These are phyloP conservation scores for Dioctria rufipes DNA, from an alignment of 2,888 invertebrate genomes.

Conservation along the genomic window DNA sequence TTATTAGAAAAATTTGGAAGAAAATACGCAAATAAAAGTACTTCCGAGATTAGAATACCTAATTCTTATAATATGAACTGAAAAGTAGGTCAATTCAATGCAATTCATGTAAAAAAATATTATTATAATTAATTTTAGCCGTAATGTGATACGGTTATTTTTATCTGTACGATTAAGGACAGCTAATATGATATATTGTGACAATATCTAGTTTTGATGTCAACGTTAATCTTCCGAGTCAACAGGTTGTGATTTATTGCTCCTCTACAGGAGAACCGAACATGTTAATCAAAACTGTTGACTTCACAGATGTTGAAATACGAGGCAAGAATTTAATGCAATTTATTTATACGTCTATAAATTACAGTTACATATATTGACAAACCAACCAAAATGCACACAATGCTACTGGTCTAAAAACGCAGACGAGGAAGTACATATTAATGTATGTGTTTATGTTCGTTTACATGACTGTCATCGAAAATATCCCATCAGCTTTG, in stretches of 20 bases:
- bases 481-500: background rate
- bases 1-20: too few species aligned
- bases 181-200: conserved; percentile 34
- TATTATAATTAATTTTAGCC: too few species aligned
- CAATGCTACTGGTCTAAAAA: background rate
- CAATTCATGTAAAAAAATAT: too few species aligned
- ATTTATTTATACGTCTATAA: conserved; percentile 32
- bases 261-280: background rate
- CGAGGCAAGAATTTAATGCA: conserved; percentile 16
- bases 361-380: conserved; percentile 24
- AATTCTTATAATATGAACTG: too few species aligned
- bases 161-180: background rate
- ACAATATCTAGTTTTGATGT: conserved; percentile 39
- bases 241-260: conserved; percentile 45
- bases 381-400: conserved; percentile 1
- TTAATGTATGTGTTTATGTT: too few species aligned
- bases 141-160: background rate
- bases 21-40: too few species aligned
- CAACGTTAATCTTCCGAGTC: conserved; percentile 13
- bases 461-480: background rate
- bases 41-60: too few species aligned
- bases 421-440: background rate
- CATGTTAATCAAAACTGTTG: conserved; percentile 33
- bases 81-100: too few species aligned
- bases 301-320: conserved; percentile 41